A percentile compares a stretch with the other conserved stretches of the same genome.
phyloP scores from a whole-genome alignment of 2,888 invertebrate genomes.

The Polyommatus icarus region DNA sequence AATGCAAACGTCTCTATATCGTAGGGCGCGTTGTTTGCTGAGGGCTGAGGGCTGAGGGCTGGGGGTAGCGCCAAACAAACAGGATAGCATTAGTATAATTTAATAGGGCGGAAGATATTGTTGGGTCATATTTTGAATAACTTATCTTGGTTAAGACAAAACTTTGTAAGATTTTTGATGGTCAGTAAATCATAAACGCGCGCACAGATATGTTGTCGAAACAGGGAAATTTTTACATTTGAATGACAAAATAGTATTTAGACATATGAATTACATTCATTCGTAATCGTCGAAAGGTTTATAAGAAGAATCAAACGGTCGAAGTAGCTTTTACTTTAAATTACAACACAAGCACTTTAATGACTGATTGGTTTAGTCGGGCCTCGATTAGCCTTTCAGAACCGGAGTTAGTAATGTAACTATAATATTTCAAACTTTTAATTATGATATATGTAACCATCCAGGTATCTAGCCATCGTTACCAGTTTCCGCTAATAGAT shows the following conservation, averaged over 20 bases:
- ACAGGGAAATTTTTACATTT: background rate
- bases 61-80: background rate
- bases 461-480: background rate
- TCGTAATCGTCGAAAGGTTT: no score
- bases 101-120: constrained; percentile 7
- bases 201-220: no score
- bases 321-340: no score
- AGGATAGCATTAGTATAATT: constrained; percentile 19
- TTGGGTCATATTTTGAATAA: background rate
- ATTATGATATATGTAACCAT: background rate
- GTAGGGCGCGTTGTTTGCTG: constrained; percentile 43
- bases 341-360: no score
- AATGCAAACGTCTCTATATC: constrained; percentile 53
- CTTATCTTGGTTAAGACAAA: background rate
- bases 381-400: no score
- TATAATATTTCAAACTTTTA: background rate
- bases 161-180: background rate
- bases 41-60: background rate
- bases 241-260: no score
- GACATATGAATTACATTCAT: no score
- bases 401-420: background rate
- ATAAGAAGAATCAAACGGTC: no score
- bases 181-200: background rate
- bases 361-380: no score
- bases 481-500: background rate